Base-by-base conservation (phyloP, 2,888 invertebrate genomes). In the Scotopteryx bipunctaria region DNA sequence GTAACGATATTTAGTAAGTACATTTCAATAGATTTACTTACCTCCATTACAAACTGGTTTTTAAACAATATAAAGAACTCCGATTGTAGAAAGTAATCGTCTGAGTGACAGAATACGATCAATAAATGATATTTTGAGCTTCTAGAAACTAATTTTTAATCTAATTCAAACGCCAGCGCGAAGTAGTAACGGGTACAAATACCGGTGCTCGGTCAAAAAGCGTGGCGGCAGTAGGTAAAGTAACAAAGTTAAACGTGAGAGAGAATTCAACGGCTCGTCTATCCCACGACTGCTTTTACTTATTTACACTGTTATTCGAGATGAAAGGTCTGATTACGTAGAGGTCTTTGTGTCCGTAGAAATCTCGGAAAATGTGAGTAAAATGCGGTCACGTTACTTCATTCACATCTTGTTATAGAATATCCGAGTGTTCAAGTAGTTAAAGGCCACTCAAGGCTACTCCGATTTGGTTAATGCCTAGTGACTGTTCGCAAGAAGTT, bases 161-260 rank as follows among this genome's bases (percentile, higher is more conserved):
- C n/a, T n/a, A n/a, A n/a, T 19, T 2, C 4, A 64, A 55, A 51
- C 63, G 58, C 15, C 25, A 8, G 57, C 45, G 47, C 52, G 46
- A 56, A 55, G 43, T 48, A 45, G 16, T 73, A 76, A 76, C 76
- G 75, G 74, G 57, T 50, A 38, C 46, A 33, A 40, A 59, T 69
- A 71, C 72, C 74, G 72, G 71, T 76, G 71, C 61, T 58, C 71
- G 69, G 73, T 73, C 75, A 68, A 76, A 76, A 78, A 75, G 67
- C 73, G 68, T 73, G 65, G 76, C 69, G 66, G 60, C 52, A 25
- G 17, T 31, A 42, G 42, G 21, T 61, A 56, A 58, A 59, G 60
- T 62, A 51, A 63, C 61, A 52, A 52, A 57, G 63, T 52, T 52
- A 61, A 59, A 45, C 54, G 52, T 58, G 61, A 55, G 63, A 61